Conservation (phyloP, 2,888 invertebrate genomes). For the Yponomeuta plumbellus region DNA sequence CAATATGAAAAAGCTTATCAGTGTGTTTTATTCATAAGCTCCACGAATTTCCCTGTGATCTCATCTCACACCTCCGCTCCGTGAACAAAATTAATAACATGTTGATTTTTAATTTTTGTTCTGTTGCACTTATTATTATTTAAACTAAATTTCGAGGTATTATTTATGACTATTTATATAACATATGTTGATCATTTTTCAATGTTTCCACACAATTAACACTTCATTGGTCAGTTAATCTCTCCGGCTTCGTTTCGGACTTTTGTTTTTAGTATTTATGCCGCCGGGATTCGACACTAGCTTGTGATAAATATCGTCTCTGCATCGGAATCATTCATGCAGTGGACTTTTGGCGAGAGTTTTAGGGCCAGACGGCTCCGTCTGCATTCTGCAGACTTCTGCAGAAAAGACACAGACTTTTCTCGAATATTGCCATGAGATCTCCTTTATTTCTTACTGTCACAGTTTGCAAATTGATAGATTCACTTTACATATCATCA, state of each 20-base stretch:
- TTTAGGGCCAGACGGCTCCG: not conserved
- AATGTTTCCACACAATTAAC: conserved; percentile 75
- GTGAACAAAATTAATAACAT: conserved; percentile 72
- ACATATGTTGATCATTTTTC: conserved; percentile 76
- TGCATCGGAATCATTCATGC: not conserved
- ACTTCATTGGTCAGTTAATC: conserved; percentile 72
- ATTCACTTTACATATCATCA: no score
- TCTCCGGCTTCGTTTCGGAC: conserved; percentile 25
- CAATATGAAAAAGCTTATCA: no score
- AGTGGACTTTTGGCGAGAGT: not conserved
- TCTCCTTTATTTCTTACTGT: no score
- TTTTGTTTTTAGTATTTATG: conserved; percentile 36
- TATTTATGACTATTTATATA: conserved; percentile 77
- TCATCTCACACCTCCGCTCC: conserved; percentile 68
- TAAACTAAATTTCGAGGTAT: conserved; percentile 72
- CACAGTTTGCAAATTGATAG: no score
- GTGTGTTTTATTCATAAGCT: conserved; percentile 25
- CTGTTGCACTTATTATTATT: conserved; percentile 74
- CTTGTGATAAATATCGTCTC: conserved; percentile 6
- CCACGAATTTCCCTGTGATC: conserved; percentile 39
- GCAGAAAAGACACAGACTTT: not conserved
- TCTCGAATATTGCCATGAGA: not conserved
- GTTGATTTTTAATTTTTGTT: conserved; percentile 72
- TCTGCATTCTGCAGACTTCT: no score
- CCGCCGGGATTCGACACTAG: conserved; percentile 27